Base-by-base conservation (phyloP, 2,888 invertebrate species). In the Hymenopus coronatus region DNA sequence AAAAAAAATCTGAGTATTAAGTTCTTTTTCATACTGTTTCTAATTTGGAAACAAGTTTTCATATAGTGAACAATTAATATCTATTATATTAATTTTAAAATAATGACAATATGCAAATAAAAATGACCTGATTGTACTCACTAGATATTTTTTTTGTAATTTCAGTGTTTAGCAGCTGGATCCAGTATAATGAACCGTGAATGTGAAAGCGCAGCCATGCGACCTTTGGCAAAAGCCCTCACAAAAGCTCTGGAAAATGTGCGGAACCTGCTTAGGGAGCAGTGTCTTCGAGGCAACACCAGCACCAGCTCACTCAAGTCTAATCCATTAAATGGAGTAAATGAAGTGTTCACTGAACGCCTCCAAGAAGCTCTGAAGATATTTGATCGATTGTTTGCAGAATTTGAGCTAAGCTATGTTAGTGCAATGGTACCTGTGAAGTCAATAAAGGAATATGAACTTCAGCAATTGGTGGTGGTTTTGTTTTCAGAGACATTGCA, bases 401-500 rank as follows among this genome's bases (percentile, higher is more conserved):
- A 99, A 93, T 99, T 99, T 94, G 99, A 99, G 93, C 94, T 99
- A 91, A 98, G 98, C 92, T 99, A 99, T 94, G 99, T 99, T 20
- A 99, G 98, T 92, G 99, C 99, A 0, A 99, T 99, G 99, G 99
- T 99, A 88, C 99, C 99, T 90, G 99, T 99, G 84, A 99, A 99
- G 93, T 97, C 98, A 4, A 97, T 97, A 33, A 97, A 97, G 92
- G 99, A 99, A 93, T 99, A 99, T 93, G 99, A 99, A 93, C 96
- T 98, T 91, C 98, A 99, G 93, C 98, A 99, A 93, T 96, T 98
- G 91, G 98, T 99, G 90, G 98, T 98, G 91, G 99, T 99, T 28
- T 95, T 99, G 84, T 99, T 99, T 94, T 99, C 99, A 0, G 99
- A 99, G 94, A 98, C 99, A 30, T 94, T 99, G 89, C 96, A 97